Evolutionary conservation across 1,140 invertebrate species (phyloP).

Genomic region (Eriosoma lanigerum): DNA sequence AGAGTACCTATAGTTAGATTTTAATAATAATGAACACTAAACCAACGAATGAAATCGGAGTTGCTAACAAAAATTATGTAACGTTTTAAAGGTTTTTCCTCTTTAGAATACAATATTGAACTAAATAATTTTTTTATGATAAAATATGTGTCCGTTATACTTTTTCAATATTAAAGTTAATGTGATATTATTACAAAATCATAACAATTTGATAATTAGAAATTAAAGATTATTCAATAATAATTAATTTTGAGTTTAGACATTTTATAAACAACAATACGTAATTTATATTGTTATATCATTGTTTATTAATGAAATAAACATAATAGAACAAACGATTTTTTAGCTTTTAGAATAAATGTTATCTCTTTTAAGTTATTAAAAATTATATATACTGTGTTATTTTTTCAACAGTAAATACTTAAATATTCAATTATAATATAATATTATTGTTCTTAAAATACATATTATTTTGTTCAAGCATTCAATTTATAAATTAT

Average conservation of each 20-base stretch:
- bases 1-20: background rate
- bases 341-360: too few species aligned
- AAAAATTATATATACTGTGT: too few species aligned
- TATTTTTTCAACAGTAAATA: too few species aligned
- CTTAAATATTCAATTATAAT: too few species aligned
- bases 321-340: too few species aligned
- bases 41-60: background rate
- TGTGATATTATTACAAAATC: background rate
- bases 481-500: too few species aligned
- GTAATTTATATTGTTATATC: too few species aligned
- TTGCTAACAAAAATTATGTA: conserved; percentile 11
- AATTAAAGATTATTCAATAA: conserved; percentile 2
- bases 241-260: background rate
- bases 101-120: background rate
- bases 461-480: too few species aligned
- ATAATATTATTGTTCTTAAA: too few species aligned
- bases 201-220: conserved; percentile 2
- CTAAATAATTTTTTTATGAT: conserved; percentile 1
- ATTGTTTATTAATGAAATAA: too few species aligned
- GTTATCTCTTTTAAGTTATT: too few species aligned
- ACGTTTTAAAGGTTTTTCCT: background rate
- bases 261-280: background rate
- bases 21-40: conserved; percentile 2
- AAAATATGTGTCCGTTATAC: background rate
- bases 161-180: background rate